A percentile compares a stretch with the other conserved stretches of the same genome.
These are phyloP conservation scores for Etheostoma spectabile DNA, from an alignment of 2,113 vertebrate genomes.

Conservation along the genomic window DNA sequence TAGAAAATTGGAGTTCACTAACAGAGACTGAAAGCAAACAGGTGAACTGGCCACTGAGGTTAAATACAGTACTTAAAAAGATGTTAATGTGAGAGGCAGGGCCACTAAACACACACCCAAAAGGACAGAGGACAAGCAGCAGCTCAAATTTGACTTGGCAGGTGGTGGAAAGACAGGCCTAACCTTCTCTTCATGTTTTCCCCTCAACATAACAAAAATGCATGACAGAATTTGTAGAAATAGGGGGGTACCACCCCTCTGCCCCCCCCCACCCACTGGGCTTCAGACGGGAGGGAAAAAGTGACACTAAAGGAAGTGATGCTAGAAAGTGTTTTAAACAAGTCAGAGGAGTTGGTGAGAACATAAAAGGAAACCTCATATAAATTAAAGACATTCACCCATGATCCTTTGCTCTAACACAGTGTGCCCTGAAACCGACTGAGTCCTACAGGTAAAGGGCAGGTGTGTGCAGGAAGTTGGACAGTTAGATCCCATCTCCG, in stretches of 20 bases:
- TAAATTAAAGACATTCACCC: background rate
- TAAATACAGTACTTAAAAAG: slow-evolving; percentile 54
- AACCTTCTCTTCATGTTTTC: slow-evolving; percentile 20
- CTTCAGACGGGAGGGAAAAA: slow-evolving; percentile 50
- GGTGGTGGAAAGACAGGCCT: slow-evolving; percentile 25
- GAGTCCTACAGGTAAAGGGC: background rate
- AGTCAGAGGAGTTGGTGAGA: background rate
- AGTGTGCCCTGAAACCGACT: background rate
- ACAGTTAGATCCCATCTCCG: background rate
- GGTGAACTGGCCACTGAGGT: slow-evolving; percentile 50
- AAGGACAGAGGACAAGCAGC: slow-evolving; percentile 11
- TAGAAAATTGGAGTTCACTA: background rate
- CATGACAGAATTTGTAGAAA: background rate
- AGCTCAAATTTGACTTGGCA: slow-evolving; percentile 40
- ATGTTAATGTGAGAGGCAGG: slow-evolving; percentile 58
- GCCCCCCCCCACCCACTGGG: slow-evolving; percentile 18
- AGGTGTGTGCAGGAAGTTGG: background rate
- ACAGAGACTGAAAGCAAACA: slow-evolving; percentile 21
- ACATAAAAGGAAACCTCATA: background rate
- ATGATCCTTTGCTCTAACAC: background rate
- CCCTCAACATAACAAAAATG: slow-evolving; percentile 21
- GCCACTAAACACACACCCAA: slow-evolving; percentile 23
- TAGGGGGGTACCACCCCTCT: background rate
- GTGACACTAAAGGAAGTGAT: slow-evolving; percentile 53
- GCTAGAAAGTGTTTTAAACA: slow-evolving; percentile 36